phyloP scores from a whole-genome alignment of 2,888 invertebrate genomes.

The Phrixothrix hirtus region DNA sequence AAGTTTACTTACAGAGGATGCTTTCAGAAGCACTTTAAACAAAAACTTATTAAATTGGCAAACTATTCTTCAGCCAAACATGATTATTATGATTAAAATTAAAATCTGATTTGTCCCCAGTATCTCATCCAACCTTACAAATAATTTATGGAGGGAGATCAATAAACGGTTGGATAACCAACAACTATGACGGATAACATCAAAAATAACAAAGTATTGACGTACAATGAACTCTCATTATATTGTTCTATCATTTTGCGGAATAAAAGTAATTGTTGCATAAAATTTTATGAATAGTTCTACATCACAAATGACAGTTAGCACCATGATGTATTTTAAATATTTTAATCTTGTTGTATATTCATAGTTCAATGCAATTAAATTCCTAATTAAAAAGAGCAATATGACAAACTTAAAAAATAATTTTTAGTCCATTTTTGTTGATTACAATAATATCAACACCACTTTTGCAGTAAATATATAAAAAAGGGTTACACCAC shows the following conservation, averaged over 20 bases:
- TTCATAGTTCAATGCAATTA: too few species aligned
- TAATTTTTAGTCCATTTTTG: too few species aligned
- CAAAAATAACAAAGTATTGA: slow-evolving; percentile 16
- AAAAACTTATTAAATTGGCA: slow-evolving; percentile 1
- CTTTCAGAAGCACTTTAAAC: background rate
- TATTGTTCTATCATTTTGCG: slow-evolving; percentile 16
- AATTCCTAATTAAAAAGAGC: too few species aligned
- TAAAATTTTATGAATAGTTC: background rate
- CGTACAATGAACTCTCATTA: slow-evolving; percentile 24
- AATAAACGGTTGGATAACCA: slow-evolving; percentile 18
- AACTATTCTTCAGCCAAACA: slow-evolving; percentile 8
- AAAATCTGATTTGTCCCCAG: slow-evolving; percentile 29
- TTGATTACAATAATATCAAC: too few species aligned
- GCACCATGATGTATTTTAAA: too few species aligned
- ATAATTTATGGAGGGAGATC: slow-evolving; percentile 21
- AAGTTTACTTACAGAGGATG: background rate
- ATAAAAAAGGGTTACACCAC: too few species aligned
- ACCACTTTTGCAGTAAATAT: too few species aligned
- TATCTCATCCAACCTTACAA: slow-evolving; percentile 35
- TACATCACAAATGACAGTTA: too few species aligned
- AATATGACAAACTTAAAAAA: too few species aligned
- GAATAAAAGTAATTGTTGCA: slow-evolving; percentile 9
- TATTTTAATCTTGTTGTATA: too few species aligned
- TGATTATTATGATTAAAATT: slow-evolving; percentile 14
- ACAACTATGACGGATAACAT: slow-evolving; percentile 23